These are phyloP conservation scores for Lycaena phlaeas DNA, from an alignment of 2,888 invertebrate species.

Conservation along the genomic window DNA sequence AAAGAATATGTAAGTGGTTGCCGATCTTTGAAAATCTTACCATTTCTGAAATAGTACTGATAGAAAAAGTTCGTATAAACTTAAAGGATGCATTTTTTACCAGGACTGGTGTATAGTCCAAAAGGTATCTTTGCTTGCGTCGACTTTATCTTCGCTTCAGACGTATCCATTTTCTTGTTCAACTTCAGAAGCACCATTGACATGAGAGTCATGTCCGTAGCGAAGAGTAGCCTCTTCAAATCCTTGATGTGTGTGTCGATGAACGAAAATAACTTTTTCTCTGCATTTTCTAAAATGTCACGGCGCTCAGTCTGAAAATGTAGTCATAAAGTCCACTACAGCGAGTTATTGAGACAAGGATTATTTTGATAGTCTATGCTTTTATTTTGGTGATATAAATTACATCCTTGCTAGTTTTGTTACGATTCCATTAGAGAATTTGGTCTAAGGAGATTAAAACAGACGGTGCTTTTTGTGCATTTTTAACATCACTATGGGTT, in stretches of 20 bases:
- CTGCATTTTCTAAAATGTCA: slow-evolving; percentile 40
- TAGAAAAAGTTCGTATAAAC: no score
- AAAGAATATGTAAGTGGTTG: no score
- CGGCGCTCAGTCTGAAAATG: slow-evolving; percentile 43
- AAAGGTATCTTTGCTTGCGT: slow-evolving; percentile 64
- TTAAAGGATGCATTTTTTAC: slow-evolving; percentile 27
- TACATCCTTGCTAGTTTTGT: no score
- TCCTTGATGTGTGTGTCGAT: slow-evolving; percentile 55
- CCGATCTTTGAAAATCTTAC: no score
- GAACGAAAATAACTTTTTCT: slow-evolving; percentile 44
- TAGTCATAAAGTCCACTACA: background rate
- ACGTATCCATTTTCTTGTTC: slow-evolving; percentile 65
- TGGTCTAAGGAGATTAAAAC: no score
- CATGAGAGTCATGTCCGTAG: slow-evolving; percentile 59
- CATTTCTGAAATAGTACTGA: no score
- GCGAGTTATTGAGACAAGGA: background rate
- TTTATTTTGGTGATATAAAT: no score
- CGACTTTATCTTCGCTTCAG: slow-evolving; percentile 53
- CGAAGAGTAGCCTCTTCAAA: slow-evolving; percentile 51
- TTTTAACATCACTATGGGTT: no score
- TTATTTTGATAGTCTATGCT: no score
- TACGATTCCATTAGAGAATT: no score
- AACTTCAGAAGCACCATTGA: slow-evolving; percentile 59
- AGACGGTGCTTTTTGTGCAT: no score
- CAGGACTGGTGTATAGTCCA: slow-evolving; percentile 58